These are phyloP conservation scores for Engraulis encrasicolus DNA, from an alignment of 2,113 vertebrate species.

Conservation along the genomic window DNA sequence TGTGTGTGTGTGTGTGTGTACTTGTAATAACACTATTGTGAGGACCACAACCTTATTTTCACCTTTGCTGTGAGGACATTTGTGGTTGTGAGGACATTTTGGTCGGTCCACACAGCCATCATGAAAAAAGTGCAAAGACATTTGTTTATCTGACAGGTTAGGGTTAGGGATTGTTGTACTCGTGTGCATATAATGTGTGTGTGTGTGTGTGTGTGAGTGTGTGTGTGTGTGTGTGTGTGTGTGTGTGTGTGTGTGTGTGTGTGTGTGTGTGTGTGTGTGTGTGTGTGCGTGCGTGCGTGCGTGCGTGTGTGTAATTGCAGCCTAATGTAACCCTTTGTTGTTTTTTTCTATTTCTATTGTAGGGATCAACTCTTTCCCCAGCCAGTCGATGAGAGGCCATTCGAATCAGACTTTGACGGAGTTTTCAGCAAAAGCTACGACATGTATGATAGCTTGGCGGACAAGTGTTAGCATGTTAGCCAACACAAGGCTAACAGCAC, in stretches of 20 bases:
- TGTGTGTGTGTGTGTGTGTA: background rate
- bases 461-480: background rate
- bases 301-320: background rate
- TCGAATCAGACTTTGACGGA: constrained; percentile 8
- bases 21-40: no score
- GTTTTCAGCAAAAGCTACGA: constrained; percentile 8
- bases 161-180: no score
- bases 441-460: background rate
- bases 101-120: no score
- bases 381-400: constrained; percentile 3
- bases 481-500: no score
- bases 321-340: background rate
- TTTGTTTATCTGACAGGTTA: no score
- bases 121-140: no score
- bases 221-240: background rate
- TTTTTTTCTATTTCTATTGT: background rate
- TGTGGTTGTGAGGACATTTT: no score
- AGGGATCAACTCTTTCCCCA: background rate
- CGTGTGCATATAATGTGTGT: background rate
- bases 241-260: background rate
- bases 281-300: background rate
- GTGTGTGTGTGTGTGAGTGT: background rate
- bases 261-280: background rate
- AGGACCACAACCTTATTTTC: no score
- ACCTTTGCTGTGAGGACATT: no score